Evolutionary conservation across 2,888 invertebrate species (phyloP).

Genomic region (Myopa testacea): DNA sequence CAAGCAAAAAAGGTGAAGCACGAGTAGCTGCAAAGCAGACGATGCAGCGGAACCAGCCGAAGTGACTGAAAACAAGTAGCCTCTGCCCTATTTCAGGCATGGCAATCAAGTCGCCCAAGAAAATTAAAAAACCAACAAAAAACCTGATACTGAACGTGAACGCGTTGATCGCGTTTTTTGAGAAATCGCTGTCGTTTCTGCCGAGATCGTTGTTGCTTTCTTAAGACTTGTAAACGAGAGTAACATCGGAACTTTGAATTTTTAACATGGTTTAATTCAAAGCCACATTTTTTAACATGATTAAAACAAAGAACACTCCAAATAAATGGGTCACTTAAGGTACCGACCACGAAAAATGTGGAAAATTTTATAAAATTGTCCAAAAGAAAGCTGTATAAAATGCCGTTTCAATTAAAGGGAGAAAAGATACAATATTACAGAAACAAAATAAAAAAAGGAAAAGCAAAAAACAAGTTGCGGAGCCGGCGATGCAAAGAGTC

Average conservation of each 20-base stretch:
- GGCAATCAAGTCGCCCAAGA: neutral
- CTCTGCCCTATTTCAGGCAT: neutral
- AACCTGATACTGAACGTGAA: neutral
- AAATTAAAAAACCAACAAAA: constrained; percentile 5
- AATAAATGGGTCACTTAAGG: constrained; percentile 26
- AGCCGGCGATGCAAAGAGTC: neutral
- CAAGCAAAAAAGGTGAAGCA: neutral
- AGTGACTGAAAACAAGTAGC: constrained; percentile 33
- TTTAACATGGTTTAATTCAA: constrained; percentile 23
- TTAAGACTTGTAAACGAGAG: neutral
- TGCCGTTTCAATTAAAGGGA: neutral
- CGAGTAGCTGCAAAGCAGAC: neutral
- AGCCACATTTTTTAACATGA: constrained; percentile 21
- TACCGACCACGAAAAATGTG: neutral
- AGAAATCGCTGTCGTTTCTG: constrained; percentile 14
- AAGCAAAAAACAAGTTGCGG: neutral
- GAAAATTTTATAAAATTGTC: neutral
- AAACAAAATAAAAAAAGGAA: neutral
- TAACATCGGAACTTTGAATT: neutral
- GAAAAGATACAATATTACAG: neutral
- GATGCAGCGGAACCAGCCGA: constrained; percentile 40
- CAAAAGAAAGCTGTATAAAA: neutral
- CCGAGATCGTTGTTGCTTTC: neutral
- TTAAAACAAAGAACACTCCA: neutral
- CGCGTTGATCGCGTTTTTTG: neutral